Base-by-base conservation (phyloP, 2,888 invertebrate species). In the Crematogaster levior region DNA sequence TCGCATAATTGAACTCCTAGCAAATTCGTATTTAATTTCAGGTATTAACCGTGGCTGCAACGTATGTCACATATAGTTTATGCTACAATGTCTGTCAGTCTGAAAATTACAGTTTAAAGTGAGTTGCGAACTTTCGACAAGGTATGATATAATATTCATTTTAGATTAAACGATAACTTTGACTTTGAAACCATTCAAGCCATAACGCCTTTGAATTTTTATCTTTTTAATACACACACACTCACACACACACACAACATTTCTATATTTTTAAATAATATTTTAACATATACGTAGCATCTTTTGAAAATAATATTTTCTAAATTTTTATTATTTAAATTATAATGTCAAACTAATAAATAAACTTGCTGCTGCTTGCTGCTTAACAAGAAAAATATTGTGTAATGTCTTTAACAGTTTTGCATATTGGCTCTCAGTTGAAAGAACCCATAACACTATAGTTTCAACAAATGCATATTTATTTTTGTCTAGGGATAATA, bases 1-100 rank as follows among this genome's bases (percentile, higher is more conserved):
- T 56, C 56, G 30, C 56, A 30, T 79, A 77, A 79, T 79, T 79
- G 43, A 79, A 79, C 72, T 70, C 43, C 18, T 43, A 43, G 77
- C 48, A 75, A 66, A 75, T 75, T 75, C 30, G 72, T 79, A 70
- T 79, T 79, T 79, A 79, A 79, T 79, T 79, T 72, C 7, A 34
- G 72, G 40, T 21, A 79, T 79, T 70, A 79, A 70, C 43, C n/a
- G 56, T 40, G 30, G 4, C 56, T 70, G 56, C 34, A 30, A 56
- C 73, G 30, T 56, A 24, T 46, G 40, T 53, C 77, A 72, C 43
- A 56, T 70, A 18, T 43, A 43, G 65, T 40, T 68, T 70, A 24
- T 15, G 43, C 72, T n/a, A 56, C 56, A 56, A 70, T 70, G 43
- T 66, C 30, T 21, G 66, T 43, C 43, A 56, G 30, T 34, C 18